These are phyloP conservation scores for Drosophila sp. DNA, from an alignment of 1,140 invertebrate genomes.

Conservation along the genomic window DNA sequence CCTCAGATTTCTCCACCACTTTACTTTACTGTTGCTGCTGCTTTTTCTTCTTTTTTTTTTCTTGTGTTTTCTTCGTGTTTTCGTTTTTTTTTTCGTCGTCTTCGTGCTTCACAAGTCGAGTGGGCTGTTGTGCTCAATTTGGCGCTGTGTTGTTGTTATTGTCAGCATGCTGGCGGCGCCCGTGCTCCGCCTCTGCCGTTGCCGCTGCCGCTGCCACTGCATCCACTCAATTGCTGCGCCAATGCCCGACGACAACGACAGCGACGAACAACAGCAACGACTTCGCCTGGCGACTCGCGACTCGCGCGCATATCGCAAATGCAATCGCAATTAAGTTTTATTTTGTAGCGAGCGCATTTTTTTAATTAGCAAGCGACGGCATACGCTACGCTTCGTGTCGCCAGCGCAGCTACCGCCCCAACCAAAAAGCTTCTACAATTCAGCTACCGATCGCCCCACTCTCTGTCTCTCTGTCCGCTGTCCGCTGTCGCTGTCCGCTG, in stretches of 20 bases:
- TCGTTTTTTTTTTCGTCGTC: constrained; percentile 22
- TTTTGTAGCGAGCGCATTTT: constrained; percentile 80
- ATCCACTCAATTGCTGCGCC: constrained; percentile 46
- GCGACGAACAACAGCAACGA: background rate
- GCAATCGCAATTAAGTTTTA: constrained; percentile 83
- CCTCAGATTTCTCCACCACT: constrained; percentile 56
- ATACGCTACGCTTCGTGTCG: constrained; percentile 61
- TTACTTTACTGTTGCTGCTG: constrained; percentile 37
- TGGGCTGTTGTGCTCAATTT: constrained; percentile 60
- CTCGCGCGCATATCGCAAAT: constrained; percentile 68
- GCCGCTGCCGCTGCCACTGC: constrained; percentile 1
- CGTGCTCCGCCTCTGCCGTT: constrained; percentile 36
- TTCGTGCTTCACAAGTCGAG: constrained; percentile 52
- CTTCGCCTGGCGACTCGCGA: constrained; percentile 17
- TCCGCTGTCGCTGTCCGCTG: constrained; percentile 30
- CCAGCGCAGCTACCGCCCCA: constrained; percentile 40
- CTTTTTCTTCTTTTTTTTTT: constrained; percentile 30
- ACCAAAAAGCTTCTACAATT: constrained; percentile 24
- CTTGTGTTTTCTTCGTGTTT: too few species aligned
- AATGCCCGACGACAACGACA: constrained; percentile 43
- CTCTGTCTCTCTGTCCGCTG: background rate
- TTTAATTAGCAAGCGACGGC: constrained; percentile 76
- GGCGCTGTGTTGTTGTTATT: constrained; percentile 36
- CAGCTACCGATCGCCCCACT: constrained; percentile 34
- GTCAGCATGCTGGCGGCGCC: constrained; percentile 47